These are phyloP conservation scores for Pseudolycoriella hygida DNA, from an alignment of 2,888 invertebrate species.

Conservation along the genomic window DNA sequence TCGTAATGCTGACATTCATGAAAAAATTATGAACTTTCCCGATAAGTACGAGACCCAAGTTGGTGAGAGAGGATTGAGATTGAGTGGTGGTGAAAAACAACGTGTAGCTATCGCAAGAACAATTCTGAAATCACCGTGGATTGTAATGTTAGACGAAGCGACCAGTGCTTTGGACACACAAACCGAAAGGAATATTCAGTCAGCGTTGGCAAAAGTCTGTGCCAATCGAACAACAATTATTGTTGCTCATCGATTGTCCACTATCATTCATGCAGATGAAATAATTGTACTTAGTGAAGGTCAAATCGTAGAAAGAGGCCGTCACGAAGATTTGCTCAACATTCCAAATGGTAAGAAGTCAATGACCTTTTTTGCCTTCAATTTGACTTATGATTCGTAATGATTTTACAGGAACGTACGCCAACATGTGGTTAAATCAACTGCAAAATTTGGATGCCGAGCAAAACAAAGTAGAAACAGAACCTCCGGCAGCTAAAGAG, in stretches of 20 bases:
- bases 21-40: slow-evolving; percentile 78
- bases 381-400: background rate
- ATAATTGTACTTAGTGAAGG: slow-evolving; percentile 88
- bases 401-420: slow-evolving; percentile 51
- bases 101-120: slow-evolving; percentile 93
- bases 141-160: slow-evolving; percentile 60
- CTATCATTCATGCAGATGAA: slow-evolving; percentile 86
- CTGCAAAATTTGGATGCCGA: slow-evolving; percentile 28
- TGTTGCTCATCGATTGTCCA: slow-evolving; percentile 87
- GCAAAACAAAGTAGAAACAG: background rate
- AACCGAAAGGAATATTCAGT: slow-evolving; percentile 48
- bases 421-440: slow-evolving; percentile 88
- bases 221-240: slow-evolving; percentile 85
- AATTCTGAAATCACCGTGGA: slow-evolving; percentile 74
- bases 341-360: background rate
- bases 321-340: slow-evolving; percentile 25
- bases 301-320: slow-evolving; percentile 78
- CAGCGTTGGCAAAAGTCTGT: slow-evolving; percentile 1
- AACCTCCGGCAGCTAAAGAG: no score
- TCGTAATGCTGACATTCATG: slow-evolving; percentile 84
- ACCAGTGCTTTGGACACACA: slow-evolving; percentile 82
- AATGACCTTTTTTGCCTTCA: background rate
- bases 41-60: slow-evolving; percentile 69
- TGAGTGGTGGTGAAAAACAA: slow-evolving; percentile 97
- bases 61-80: slow-evolving; percentile 69